Evolutionary conservation across 2,113 vertebrate genomes (phyloP).

Genomic region (Cyanoliseus patagonus): DNA sequence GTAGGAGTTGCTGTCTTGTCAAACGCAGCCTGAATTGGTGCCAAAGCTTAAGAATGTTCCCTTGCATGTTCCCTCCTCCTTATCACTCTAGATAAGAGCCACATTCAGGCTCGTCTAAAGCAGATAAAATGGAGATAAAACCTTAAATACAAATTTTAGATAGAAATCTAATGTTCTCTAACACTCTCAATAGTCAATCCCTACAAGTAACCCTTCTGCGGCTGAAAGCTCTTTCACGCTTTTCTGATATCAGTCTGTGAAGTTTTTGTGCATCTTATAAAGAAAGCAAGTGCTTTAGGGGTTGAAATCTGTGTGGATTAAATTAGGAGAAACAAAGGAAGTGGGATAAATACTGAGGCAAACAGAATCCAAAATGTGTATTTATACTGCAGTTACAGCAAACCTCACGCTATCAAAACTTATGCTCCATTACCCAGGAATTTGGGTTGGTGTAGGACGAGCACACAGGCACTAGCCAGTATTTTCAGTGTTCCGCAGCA

Average conservation of each 20-base stretch:
- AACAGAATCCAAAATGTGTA: background rate
- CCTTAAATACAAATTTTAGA: background rate
- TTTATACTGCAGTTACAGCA: background rate
- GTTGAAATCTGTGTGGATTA: background rate
- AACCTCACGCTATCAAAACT: background rate
- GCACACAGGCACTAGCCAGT: background rate
- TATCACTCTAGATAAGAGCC: background rate
- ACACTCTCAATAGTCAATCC: background rate
- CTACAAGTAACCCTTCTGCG: background rate
- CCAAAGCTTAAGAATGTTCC: background rate
- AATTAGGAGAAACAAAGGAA: background rate
- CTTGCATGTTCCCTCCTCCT: background rate
- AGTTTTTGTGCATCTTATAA: background rate
- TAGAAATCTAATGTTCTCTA: background rate
- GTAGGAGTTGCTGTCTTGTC: background rate
- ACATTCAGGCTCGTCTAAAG: background rate
- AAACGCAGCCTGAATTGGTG: background rate
- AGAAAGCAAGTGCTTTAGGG: background rate
- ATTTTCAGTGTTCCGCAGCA: background rate
- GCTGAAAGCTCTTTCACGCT: background rate
- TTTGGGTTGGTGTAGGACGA: background rate
- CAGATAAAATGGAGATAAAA: background rate
- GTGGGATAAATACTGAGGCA: background rate
- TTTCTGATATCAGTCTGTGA: background rate
- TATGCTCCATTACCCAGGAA: background rate